Evolutionary conservation across 2,888 invertebrate species (phyloP).

Genomic region (Agonopterix subpropinquella): DNA sequence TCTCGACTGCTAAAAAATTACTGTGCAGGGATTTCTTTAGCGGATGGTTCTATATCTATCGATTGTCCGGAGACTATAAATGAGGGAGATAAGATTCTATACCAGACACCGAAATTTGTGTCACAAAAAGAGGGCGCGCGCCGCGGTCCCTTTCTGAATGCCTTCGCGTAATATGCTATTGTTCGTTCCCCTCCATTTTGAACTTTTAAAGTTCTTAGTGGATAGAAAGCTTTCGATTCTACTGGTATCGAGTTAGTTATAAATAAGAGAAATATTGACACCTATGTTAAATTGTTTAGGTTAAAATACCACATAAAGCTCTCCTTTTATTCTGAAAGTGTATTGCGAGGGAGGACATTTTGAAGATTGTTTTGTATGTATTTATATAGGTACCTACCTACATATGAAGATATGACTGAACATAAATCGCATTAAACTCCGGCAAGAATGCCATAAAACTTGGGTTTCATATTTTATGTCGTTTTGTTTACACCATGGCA

Average conservation of each 20-base stretch:
- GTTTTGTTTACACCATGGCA: slow-evolving; percentile 49
- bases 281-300: too few relatives aligned
- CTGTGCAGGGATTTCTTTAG: slow-evolving; percentile 55
- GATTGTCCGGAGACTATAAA: slow-evolving; percentile 37
- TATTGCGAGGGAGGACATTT: slow-evolving; percentile 5
- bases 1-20: slow-evolving; percentile 67
- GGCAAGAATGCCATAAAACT: slow-evolving; percentile 52
- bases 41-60: slow-evolving; percentile 52
- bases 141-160: slow-evolving; percentile 43
- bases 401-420: slow-evolving; percentile 19
- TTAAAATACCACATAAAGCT: too few relatives aligned
- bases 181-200: too few relatives aligned
- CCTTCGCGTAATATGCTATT: slow-evolving; percentile 44
- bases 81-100: slow-evolving; percentile 36
- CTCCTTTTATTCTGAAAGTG: not conserved
- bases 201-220: too few relatives aligned
- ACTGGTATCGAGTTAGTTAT: too few relatives aligned
- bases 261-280: too few relatives aligned
- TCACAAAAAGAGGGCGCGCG: slow-evolving; percentile 21
- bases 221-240: too few relatives aligned
- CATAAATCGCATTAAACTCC: slow-evolving; percentile 28
- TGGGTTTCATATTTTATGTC: slow-evolving; percentile 47
- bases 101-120: slow-evolving; percentile 32
- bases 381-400: slow-evolving; percentile 10
- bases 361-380: slow-evolving; percentile 15